Evolutionary conservation across 2,888 invertebrate genomes (phyloP).

Genomic region (Cordilura impudica): DNA sequence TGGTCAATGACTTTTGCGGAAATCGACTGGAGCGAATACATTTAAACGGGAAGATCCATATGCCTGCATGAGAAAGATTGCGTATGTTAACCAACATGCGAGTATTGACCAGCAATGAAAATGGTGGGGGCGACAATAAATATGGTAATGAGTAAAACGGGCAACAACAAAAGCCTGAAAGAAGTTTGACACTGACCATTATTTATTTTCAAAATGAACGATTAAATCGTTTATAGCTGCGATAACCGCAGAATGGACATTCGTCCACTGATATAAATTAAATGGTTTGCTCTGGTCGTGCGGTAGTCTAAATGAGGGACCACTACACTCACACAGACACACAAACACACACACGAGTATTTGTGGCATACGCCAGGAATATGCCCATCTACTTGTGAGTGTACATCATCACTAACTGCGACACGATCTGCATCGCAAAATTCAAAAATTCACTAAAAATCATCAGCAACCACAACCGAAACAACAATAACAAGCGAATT

Average conservation of each 20-base stretch:
- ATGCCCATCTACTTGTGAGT: background rate
- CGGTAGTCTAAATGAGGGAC: background rate
- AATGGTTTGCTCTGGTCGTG: background rate
- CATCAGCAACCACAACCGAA: conserved; percentile 47
- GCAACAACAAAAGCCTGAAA: background rate
- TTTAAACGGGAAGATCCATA: too few species aligned
- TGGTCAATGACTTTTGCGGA: background rate
- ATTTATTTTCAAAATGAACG: background rate
- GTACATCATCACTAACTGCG: conserved; percentile 1
- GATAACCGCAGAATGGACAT: background rate
- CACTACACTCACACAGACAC: too few species aligned
- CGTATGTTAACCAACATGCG: too few species aligned
- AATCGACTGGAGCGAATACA: background rate
- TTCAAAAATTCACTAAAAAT: conserved; percentile 22
- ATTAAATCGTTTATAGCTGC: background rate
- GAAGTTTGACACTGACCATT: too few species aligned
- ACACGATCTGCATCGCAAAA: conserved; percentile 20
- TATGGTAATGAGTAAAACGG: background rate
- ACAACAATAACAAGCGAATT: conserved; percentile 56
- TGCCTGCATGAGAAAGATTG: too few species aligned
- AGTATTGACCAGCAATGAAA: background rate
- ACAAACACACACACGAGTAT: too few species aligned
- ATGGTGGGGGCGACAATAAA: background rate
- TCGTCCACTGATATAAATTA: background rate
- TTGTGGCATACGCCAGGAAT: background rate